A percentile compares a stretch with the other conserved stretches of the same genome.
These are phyloP conservation scores for Teleogryllus oceanicus DNA, from an alignment of 2,888 invertebrate species.

Conservation along the genomic window DNA sequence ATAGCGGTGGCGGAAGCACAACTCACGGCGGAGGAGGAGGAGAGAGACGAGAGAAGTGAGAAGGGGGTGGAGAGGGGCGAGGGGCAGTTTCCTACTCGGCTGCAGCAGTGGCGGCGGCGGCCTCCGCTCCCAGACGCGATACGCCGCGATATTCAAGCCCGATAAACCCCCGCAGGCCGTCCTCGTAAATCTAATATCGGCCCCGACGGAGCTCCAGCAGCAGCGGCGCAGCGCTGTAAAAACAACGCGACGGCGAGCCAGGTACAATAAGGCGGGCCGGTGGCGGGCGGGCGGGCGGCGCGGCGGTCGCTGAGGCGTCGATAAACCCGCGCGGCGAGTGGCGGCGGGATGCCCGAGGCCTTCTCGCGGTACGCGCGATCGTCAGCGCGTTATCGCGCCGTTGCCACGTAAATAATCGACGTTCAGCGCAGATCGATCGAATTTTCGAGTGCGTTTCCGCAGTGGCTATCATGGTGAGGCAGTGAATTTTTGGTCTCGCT, in stretches of 20 bases:
- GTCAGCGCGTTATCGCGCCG: background rate
- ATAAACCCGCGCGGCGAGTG: conserved; percentile 18
- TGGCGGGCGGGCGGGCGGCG: background rate
- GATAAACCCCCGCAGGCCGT: background rate
- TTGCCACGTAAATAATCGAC: background rate
- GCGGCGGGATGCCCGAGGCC: background rate
- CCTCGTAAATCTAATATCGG: conserved; percentile 2
- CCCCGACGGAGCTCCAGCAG: background rate
- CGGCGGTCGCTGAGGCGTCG: background rate
- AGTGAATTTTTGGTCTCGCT: too few species aligned
- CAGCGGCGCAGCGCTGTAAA: background rate
- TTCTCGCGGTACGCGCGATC: background rate
- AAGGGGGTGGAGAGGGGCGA: too few species aligned
- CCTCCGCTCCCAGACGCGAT: background rate
- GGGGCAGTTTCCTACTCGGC: too few species aligned
- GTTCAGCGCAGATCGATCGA: background rate
- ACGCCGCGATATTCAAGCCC: conserved; percentile 2
- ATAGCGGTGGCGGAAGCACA: too few species aligned
- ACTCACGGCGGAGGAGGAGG: too few species aligned
- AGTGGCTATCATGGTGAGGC: too few species aligned
- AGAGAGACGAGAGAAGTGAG: too few species aligned
- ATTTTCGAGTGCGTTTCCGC: too few species aligned
- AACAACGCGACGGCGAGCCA: background rate
- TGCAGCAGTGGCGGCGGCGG: too few species aligned
- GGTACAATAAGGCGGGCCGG: background rate